Base-by-base conservation (phyloP, 1,140 invertebrate genomes). In the Formica selysi region DNA sequence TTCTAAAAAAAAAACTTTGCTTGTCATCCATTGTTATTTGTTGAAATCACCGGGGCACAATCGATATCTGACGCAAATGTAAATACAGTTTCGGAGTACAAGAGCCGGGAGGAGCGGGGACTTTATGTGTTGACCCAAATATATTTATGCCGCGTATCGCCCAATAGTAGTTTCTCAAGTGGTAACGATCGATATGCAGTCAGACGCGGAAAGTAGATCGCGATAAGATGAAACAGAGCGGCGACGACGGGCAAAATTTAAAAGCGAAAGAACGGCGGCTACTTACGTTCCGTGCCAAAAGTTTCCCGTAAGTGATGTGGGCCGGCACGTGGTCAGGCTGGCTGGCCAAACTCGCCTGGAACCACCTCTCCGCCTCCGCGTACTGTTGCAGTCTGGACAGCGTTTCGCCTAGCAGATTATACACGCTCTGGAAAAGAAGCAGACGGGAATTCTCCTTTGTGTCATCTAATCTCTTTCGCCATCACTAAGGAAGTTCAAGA, bases 281-380 rank as follows among this genome's bases (percentile, higher is more conserved):
- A 96, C 97, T 97, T 96, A 99, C 98, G 96, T 98, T 98, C 96
- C 97, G 97, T 54, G 98, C 97, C 32, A 98, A 95, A 71, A 99
- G 97, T 95, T 98, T 98, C 59, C 98, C 98, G 92, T 99, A 98
- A 62, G 98, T 98, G 70, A 99, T 96, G 94, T 99, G 98, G 51
- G 98, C 98, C 19, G 98, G 98, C 76, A 98, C 97, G 93, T 99
- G 98, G 93, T 98, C 97, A 54, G 98, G 97, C 94, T 98, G 98
- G 57, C 96, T 96, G 71, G 96, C 96, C 36, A 99, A 93, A 3
- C 98, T 98, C 79, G 98, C 97, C 65, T 96, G 96, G 94, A 98
- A 98, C 96, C 97, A 98, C 76, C 96, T 95, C 92, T 99, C 98
- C 26, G 98, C 98, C 91, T 98, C 97, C 22, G 96, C 96, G 94